These are phyloP conservation scores for Archips xylosteana DNA, from an alignment of 2,888 invertebrate genomes.

Conservation along the genomic window DNA sequence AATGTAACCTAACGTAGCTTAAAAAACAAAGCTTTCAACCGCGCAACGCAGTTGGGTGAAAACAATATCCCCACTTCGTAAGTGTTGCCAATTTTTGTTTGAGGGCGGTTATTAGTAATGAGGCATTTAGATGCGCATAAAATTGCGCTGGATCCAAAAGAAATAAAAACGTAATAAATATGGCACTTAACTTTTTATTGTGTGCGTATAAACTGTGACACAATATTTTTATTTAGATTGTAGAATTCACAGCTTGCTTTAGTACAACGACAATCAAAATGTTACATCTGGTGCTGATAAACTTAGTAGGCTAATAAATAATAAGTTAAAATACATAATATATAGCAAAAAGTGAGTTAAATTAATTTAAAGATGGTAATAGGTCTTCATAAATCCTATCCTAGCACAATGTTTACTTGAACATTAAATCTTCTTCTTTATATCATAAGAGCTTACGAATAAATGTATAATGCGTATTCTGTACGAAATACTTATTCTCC, in stretches of 20 bases:
- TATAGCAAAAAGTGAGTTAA: no score
- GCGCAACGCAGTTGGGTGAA: not conserved
- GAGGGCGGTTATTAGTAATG: slow-evolving; percentile 11
- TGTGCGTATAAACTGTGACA: slow-evolving; percentile 20
- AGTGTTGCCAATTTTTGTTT: slow-evolving; percentile 26
- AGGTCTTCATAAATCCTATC: no score
- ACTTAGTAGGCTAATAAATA: no score
- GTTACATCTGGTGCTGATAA: no score
- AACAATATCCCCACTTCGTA: not conserved
- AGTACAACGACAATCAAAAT: not conserved
- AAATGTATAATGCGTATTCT: no score
- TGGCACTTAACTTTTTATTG: slow-evolving; percentile 30
- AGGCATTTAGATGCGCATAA: slow-evolving; percentile 26
- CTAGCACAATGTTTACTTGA: no score
- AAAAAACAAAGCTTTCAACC: not conserved
- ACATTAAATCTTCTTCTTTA: no score
- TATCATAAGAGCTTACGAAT: no score
- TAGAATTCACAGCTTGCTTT: slow-evolving; percentile 26
- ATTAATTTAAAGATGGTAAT: no score
- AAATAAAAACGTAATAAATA: slow-evolving; percentile 26
- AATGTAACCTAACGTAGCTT: not conserved
- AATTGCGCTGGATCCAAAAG: slow-evolving; percentile 23
- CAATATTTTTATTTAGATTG: slow-evolving; percentile 9
- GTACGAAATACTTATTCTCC: not conserved
- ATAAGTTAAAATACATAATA: no score